Evolutionary conservation across 2,888 invertebrate genomes (phyloP), one percentile per base, ranked within the genome.

Genomic region (Brachycybe producta): DNA sequence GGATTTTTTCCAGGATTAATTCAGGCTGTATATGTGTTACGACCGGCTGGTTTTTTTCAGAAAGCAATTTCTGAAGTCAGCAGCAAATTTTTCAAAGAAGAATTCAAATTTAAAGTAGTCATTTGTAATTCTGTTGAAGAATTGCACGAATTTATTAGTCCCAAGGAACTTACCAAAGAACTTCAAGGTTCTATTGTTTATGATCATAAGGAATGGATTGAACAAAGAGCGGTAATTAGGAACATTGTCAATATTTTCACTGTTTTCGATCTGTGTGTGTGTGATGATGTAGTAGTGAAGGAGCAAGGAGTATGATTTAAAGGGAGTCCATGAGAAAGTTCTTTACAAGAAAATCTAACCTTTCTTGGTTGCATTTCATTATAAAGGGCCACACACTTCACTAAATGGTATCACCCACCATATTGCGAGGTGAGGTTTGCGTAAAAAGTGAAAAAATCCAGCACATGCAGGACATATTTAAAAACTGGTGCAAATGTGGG

Each of bases 41-140:
- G 92, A 56, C 95, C 95, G 21, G 82, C 83, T 50, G 88, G 94
- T 59, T 91, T 95, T 67, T 77, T 97, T 59, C 95, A 95, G 70
- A 87, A 94, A 69, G 92, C 94, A 28, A 78, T 95, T 58, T 88
- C 90, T 2, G 95, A 95, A 76, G 86, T 91, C 58, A 90, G 92
- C 70, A 71, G 72, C 56, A 70, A 70, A 58, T 66, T 71, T 57
- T 86, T 86, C 64, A 85, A 86, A 65, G 91, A 92, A 61, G 88
- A 90, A 67, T 87, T 90, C 66, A 82, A 87, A 65, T 91, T 91
- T 69, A 79, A 85, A 63, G 73, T 76, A 39, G 67, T 90, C 54
- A 79, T 92, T 53, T 84, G 92, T 64, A 84, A 88, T 52, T 78
- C 79, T 49, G 73, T 86, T 32, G 80, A 81, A 47, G 94, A 95